Evolutionary conservation across 2,888 invertebrate species (phyloP).

Genomic region (Odontocolon sp.): DNA sequence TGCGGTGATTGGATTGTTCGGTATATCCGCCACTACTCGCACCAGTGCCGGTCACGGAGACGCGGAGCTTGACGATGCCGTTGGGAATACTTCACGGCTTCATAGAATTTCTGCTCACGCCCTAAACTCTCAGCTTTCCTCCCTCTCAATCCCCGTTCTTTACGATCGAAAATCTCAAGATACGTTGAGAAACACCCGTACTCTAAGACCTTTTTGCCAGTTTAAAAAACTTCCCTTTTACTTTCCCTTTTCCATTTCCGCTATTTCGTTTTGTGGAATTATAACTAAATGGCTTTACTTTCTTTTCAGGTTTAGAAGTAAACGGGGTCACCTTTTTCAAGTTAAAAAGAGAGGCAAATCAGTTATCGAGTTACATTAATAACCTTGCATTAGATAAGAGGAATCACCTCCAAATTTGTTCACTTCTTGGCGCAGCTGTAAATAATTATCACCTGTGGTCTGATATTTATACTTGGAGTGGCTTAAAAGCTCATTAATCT

Average conservation of each 20-base stretch:
- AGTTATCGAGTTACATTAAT: too few species aligned
- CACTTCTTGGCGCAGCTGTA: neutral
- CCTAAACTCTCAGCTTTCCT: neutral
- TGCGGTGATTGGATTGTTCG: slow-evolving; percentile 38
- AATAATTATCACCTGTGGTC: neutral
- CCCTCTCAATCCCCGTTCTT: neutral
- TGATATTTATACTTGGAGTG: neutral
- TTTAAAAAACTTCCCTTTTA: neutral
- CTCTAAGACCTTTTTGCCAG: too few species aligned
- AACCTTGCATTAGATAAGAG: too few species aligned
- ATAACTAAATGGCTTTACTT: neutral
- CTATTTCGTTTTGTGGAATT: neutral
- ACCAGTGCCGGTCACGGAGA: neutral
- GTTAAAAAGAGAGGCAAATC: too few species aligned
- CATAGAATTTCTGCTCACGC: slow-evolving; percentile 1
- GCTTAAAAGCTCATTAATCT: neutral
- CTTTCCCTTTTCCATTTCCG: neutral
- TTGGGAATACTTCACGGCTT: slow-evolving; percentile 9
- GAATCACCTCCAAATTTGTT: too few species aligned
- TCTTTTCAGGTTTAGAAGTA: neutral
- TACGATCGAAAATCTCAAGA: neutral
- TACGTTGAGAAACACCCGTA: neutral
- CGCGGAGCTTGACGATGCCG: slow-evolving; percentile 12
- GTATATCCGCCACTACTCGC: neutral
- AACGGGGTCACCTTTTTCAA: too few species aligned